Percentiles rank a stretch among this genome's conserved stretches.
Evolutionary conservation across 2,888 invertebrate genomes (phyloP).

Genomic region (Sceliomorpha sp.): DNA sequence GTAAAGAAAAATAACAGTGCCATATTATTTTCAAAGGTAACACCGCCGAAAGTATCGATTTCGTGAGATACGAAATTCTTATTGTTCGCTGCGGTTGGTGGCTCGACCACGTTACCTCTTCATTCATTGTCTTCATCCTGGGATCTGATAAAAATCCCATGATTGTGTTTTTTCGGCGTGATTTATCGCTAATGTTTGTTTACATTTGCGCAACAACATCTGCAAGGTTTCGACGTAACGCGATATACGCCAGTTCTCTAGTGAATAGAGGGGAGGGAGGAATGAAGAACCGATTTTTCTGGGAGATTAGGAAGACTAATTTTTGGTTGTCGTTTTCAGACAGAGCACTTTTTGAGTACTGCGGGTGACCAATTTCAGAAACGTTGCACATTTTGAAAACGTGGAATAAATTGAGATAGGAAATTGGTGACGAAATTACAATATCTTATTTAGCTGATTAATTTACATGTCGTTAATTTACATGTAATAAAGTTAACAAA

Average conservation of each 20-base stretch:
- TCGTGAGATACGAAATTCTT: slow-evolving; percentile 35
- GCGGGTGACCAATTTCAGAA: no score
- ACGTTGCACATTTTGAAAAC: slow-evolving; percentile 21
- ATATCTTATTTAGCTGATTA: no score
- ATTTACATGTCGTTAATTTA: no score
- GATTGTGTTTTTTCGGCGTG: slow-evolving; percentile 9
- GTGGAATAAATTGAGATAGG: not conserved
- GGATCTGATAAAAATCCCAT: slow-evolving; percentile 37
- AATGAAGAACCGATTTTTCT: slow-evolving; percentile 32
- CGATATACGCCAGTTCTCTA: slow-evolving; percentile 32
- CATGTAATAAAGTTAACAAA: no score
- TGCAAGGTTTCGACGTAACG: slow-evolving; percentile 43
- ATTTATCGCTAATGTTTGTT: slow-evolving; percentile 53
- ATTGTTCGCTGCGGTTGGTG: slow-evolving; percentile 38
- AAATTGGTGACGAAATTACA: no score
- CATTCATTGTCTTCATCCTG: slow-evolving; percentile 37
- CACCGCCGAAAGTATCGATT: slow-evolving; percentile 52
- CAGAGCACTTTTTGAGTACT: no score
- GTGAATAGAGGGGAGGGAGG: slow-evolving; percentile 22
- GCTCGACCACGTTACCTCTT: slow-evolving; percentile 4
- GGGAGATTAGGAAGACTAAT: no score
- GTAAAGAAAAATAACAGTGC: slow-evolving; percentile 33
- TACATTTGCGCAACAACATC: slow-evolving; percentile 51
- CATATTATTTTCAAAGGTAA: slow-evolving; percentile 48
- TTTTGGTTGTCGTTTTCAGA: no score